These are phyloP conservation scores for Acanthurus lineatus DNA, from an alignment of 2,797 vertebrate genomes.

Conservation along the genomic window DNA sequence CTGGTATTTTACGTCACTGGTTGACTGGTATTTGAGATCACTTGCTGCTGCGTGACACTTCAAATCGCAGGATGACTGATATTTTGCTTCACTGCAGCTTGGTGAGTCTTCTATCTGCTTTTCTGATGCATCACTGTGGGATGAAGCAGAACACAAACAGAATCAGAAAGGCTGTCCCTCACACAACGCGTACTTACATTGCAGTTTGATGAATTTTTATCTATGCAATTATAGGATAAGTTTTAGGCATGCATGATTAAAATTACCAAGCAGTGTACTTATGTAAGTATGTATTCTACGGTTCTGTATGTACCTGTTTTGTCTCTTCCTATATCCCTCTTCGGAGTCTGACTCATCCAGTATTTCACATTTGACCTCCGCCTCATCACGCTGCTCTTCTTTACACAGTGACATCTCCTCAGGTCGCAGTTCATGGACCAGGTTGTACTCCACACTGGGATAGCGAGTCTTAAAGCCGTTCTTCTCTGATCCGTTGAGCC, in stretches of 20 bases:
- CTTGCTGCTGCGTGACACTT: conserved; percentile 88
- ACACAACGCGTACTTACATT: conserved; percentile 2
- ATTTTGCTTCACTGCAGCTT: conserved; percentile 90
- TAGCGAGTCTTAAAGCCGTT: conserved; percentile 93
- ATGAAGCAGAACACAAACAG: conserved; percentile 54
- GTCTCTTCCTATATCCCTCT: conserved; percentile 88
- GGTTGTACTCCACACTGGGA: conserved; percentile 95
- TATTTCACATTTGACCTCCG: conserved; percentile 88
- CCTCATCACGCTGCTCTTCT: conserved; percentile 69
- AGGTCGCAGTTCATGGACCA: conserved; percentile 93
- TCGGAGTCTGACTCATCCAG: conserved; percentile 87
- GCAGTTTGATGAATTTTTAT: background rate
- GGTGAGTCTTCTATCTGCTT: conserved; percentile 87
- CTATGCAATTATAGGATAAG: background rate
- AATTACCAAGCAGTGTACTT: background rate
- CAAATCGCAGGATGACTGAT: conserved; percentile 92
- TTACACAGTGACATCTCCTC: conserved; percentile 84
- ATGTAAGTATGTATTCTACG: background rate
- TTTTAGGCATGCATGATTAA: background rate
- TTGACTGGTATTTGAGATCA: conserved; percentile 92
- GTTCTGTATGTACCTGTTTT: conserved; percentile 87
- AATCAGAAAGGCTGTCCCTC: conserved; percentile 35
- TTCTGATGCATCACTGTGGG: conserved; percentile 88
- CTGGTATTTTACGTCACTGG: conserved; percentile 90
- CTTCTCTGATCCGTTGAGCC: conserved; percentile 85